These are phyloP conservation scores for Syngnathus rostellatus DNA, from an alignment of 2,797 vertebrate species.

Conservation along the genomic window DNA sequence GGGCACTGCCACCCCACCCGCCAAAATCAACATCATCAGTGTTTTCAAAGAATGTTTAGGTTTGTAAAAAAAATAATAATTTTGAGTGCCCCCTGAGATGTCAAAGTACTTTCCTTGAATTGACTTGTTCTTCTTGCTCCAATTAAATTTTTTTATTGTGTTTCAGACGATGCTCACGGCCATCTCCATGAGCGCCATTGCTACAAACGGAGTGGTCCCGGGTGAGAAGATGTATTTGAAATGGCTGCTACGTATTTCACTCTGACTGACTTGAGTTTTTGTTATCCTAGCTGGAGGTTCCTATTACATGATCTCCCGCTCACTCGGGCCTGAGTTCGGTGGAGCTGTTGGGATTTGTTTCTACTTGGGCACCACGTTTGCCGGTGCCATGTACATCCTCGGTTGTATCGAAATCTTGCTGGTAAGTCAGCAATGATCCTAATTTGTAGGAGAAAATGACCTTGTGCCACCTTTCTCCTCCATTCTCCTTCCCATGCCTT, in stretches of 20 bases:
- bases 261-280: conserved; percentile 15
- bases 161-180: conserved; percentile 96
- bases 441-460: neutral
- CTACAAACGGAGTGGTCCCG: conserved; percentile 96
- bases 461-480: neutral
- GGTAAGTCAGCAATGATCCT: conserved; percentile 70
- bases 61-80: too few relatives aligned
- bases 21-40: too few relatives aligned
- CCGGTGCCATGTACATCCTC: conserved; percentile 97
- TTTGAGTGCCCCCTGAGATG: too few relatives aligned
- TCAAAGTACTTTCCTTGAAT: neutral
- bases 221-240: conserved; percentile 63
- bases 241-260: conserved; percentile 9
- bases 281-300: conserved; percentile 86
- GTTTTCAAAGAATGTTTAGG: too few relatives aligned
- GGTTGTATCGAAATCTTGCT: conserved; percentile 96
- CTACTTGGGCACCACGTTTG: conserved; percentile 96
- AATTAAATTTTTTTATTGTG: conserved; percentile 17
- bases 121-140: neutral
- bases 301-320: conserved; percentile 99
- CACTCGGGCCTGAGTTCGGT: conserved; percentile 93
- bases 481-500: neutral
- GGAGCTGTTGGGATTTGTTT: conserved; percentile 97
- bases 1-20: too few relatives aligned
- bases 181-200: conserved; percentile 98